Base-by-base conservation (phyloP, 2,888 invertebrate genomes). In the Sympetrum striolatum region DNA sequence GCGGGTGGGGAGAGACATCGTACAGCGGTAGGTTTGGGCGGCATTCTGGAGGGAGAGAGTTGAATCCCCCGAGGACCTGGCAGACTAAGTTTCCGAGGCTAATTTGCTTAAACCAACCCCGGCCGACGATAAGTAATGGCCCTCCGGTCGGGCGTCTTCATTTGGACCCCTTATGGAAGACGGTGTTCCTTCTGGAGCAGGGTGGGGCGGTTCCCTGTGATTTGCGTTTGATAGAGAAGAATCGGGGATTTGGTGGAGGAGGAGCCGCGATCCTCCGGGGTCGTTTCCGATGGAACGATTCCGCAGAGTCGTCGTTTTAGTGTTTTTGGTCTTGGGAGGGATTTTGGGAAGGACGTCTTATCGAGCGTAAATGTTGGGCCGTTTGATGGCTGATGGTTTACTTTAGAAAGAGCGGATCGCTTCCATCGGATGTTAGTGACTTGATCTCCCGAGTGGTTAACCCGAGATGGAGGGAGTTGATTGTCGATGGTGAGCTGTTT, bases 81-180 rank as follows among this genome's bases (percentile, higher is more conserved):
- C 60, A n/a, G 60, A 86, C 60, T 37, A 86, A 86, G 86, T 86
- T 86, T 86, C 86, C 86, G 64, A 37, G 60, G 86, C 86, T 86
- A 86, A 86, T 86, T 86, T 86, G 86, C 86, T 86, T 86, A 86
- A 86, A 86, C 86, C 86, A 86, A 86, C 86, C 86, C 86, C 10
- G 35, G 82, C 82, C 60, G 60, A 60, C 60, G 86, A 86, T 86
- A 86, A 86, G 64, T 86, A 86, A 86, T 86, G 86, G 60, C 37
- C 86, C 60, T 18, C 14, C 53, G 37, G 60, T 22, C 35, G 60
- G 58, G 86, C 86, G 86, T 86, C 86, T 86, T 86, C 86, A 86
- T 86, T 86, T 64, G 86, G 86, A 86, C 86, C 86, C 58, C 58
- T 35, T 60, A 82, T 35, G 35, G 58, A 58, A 53, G 25, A 58